Evolutionary conservation across 2,113 vertebrate species (phyloP), one percentile per base, ranked within the genome.

Genomic region (Cinclus cinclus): DNA sequence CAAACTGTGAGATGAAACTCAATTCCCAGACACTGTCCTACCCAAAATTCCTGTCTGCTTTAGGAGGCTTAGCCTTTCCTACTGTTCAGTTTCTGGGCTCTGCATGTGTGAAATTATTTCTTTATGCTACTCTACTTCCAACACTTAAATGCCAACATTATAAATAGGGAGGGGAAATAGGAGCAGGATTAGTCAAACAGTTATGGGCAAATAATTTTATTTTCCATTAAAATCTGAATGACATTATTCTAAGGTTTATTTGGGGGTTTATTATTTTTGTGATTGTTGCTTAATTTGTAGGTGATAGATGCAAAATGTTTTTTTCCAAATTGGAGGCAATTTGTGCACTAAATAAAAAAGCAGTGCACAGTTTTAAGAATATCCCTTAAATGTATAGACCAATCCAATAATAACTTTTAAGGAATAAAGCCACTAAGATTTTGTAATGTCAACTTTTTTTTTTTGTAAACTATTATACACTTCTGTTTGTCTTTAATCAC

Each of bases 401-500:
- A 11, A 78, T 83, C 82, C 76, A 87, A 84, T 63, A 93, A 80
- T 68, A 92, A 76, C 71, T 95, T 96, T 95, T 92, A 97, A 96
- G 92, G 67, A 95, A 96, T 94, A 96, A 90, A 96, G 91, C 76
- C 91, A 96, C 94, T 96, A 96, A 92, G 70, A 93, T 96, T 95
- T 97, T 59, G 60, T 87, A 95, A 97, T 59, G 52, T 83, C 95
- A 95, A 95, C 87, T 52, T 60, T 70, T 89, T 90, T 94, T 97
- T 67, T 94, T 97, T 87, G 69, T 91, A 83, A 97, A 93, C 49
- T 75, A 97, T 97, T 97, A 94, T 46, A 95, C 79, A 96, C 58
- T 68, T 95, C 73, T 96, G 64, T 95, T 93, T 95, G 77, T 94
- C 95, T 97, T 97, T 96, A 97, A 97, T 98, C 92, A 97, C 92